These are phyloP conservation scores for Drosophila suboccidentalis DNA, from an alignment of 2,888 invertebrate genomes.

Conservation along the genomic window DNA sequence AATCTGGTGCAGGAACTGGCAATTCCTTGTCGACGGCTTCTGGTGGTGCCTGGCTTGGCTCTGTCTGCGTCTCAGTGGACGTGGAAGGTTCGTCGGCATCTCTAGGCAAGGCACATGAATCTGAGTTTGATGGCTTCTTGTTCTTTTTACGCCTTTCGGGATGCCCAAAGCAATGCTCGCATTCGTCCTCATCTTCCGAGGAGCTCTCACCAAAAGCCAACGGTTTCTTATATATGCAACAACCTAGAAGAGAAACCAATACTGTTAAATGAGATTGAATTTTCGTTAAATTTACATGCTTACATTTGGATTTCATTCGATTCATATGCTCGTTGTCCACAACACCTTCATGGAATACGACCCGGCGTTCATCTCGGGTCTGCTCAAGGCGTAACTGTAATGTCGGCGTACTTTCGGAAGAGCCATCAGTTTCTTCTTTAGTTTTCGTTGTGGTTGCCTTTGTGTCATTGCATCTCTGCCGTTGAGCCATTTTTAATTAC, in stretches of 20 bases:
- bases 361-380: slow-evolving; percentile 91
- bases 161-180: slow-evolving; percentile 94
- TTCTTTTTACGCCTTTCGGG: slow-evolving; percentile 88
- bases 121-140: slow-evolving; percentile 36
- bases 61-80: slow-evolving; percentile 37
- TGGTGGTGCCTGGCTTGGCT: background rate
- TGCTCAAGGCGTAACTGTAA: slow-evolving; percentile 88
- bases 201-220: slow-evolving; percentile 95
- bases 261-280: background rate
- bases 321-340: slow-evolving; percentile 98
- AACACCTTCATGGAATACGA: slow-evolving; percentile 95
- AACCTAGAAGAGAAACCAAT: slow-evolving; percentile 88
- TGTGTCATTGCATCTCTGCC: slow-evolving; percentile 12
- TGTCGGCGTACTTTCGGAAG: slow-evolving; percentile 49
- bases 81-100: slow-evolving; percentile 58
- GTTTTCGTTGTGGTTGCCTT: slow-evolving; percentile 45
- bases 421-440: slow-evolving; percentile 47
- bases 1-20: slow-evolving; percentile 14
- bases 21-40: background rate
- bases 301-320: slow-evolving; percentile 98
- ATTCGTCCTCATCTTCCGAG: slow-evolving; percentile 93
- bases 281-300: slow-evolving; percentile 82
- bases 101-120: slow-evolving; percentile 12
- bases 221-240: slow-evolving; percentile 98
- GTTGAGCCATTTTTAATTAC: slow-evolving; percentile 58